Conservation (phyloP, 2,113 vertebrate species). For the Hippopotamus amphibius region DNA sequence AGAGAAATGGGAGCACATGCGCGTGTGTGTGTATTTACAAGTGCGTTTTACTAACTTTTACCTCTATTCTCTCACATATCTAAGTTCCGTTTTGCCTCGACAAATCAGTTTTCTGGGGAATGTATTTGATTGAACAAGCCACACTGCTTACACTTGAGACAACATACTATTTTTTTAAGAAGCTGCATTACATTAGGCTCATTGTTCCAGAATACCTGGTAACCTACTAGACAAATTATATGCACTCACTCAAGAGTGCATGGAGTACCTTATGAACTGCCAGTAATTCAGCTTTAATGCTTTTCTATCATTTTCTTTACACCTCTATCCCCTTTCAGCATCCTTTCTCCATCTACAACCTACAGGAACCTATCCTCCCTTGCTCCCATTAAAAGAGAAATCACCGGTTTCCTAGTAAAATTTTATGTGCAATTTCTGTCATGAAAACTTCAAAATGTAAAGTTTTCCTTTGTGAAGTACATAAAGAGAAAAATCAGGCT, state of each 20-base stretch:
- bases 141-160: not conserved
- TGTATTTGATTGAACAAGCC: not conserved
- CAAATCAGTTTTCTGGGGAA: constrained; percentile 35
- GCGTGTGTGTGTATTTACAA: not conserved
- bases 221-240: not conserved
- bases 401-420: not conserved
- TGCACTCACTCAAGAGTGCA: not conserved
- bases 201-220: not conserved
- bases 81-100: constrained; percentile 5
- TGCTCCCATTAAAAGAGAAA: not conserved
- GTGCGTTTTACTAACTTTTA: constrained; percentile 20
- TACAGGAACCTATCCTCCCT: not conserved
- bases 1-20: not conserved
- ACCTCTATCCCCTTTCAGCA: not conserved
- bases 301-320: not conserved
- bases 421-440: not conserved
- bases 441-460: not conserved
- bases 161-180: constrained; percentile 1
- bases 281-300: not conserved
- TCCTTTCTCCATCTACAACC: not conserved
- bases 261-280: too few species aligned
- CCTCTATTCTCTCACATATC: constrained; percentile 46
- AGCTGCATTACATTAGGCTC: not conserved
- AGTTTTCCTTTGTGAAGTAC: not conserved
- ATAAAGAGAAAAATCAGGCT: not conserved